Conservation (phyloP, 2,113 vertebrate species). For the Grallaria varia region DNA sequence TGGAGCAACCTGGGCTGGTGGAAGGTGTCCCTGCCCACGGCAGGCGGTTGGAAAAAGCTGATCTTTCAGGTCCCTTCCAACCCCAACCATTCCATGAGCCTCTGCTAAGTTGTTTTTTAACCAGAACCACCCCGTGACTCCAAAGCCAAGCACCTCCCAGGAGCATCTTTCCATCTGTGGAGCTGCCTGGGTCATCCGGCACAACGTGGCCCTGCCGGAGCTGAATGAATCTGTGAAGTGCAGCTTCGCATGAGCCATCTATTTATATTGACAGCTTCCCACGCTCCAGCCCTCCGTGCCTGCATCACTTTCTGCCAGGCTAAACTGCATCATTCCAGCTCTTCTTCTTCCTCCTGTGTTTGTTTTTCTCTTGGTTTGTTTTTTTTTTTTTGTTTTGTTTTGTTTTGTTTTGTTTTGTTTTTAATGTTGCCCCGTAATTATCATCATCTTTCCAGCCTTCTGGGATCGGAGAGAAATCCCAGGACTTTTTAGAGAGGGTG, state of each 20-base stretch:
- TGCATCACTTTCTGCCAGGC: background rate
- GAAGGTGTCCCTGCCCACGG: background rate
- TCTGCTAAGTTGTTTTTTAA: background rate
- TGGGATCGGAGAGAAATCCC: background rate
- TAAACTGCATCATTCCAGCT: background rate
- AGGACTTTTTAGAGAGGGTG: background rate
- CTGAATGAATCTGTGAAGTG: background rate
- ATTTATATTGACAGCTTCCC: slow-evolving; percentile 23
- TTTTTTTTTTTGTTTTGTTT: background rate
- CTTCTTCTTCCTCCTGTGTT: background rate
- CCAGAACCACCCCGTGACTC: background rate
- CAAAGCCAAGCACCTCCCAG: background rate
- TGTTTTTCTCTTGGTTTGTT: background rate
- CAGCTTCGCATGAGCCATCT: background rate
- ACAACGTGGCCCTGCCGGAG: background rate
- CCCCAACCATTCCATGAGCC: background rate
- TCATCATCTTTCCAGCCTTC: background rate
- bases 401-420: background rate
- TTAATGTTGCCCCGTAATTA: background rate
- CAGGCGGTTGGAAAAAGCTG: background rate
- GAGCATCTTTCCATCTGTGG: background rate
- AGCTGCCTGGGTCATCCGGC: background rate
- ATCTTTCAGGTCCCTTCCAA: background rate
- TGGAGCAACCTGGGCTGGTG: accelerated
- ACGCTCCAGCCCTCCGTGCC: background rate